Evolutionary conservation across 2,888 invertebrate species (phyloP).

Genomic region (Cerceris ruficornis): DNA sequence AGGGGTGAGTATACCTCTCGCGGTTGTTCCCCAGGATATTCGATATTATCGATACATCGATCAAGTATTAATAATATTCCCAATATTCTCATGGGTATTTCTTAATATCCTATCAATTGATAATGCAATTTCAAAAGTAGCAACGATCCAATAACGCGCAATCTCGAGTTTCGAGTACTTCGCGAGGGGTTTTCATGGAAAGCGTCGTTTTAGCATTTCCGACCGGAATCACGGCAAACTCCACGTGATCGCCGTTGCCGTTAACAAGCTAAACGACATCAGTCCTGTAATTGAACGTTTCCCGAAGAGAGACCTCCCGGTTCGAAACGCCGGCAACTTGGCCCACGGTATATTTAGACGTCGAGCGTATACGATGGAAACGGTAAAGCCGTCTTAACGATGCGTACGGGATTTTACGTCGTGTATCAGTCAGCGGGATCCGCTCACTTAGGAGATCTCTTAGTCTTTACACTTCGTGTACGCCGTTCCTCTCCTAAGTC

Average conservation of each 20-base stretch:
- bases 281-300: conserved; percentile 27
- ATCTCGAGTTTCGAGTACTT: no score
- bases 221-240: background rate
- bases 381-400: conserved; percentile 69
- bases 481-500: conserved; percentile 28
- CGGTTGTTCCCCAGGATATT: background rate
- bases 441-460: conserved; percentile 56
- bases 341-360: conserved; percentile 65
- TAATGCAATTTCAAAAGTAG: background rate
- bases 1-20: conserved; percentile 1
- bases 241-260: conserved; percentile 1
- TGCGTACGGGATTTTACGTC: conserved; percentile 67
- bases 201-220: no score
- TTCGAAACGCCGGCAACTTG: background rate
- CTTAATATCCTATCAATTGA: no score
- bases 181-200: background rate
- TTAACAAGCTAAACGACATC: conserved; percentile 35
- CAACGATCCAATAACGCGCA: background rate
- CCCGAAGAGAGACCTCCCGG: conserved; percentile 1
- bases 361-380: conserved; percentile 52
- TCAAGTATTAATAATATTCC: background rate
- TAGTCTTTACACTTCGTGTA: conserved; percentile 51
- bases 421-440: conserved; percentile 64
- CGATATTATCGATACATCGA: background rate
- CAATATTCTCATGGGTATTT: background rate